These are phyloP conservation scores for Caprella mutica DNA, from an alignment of 2,888 invertebrate genomes.

Conservation along the genomic window DNA sequence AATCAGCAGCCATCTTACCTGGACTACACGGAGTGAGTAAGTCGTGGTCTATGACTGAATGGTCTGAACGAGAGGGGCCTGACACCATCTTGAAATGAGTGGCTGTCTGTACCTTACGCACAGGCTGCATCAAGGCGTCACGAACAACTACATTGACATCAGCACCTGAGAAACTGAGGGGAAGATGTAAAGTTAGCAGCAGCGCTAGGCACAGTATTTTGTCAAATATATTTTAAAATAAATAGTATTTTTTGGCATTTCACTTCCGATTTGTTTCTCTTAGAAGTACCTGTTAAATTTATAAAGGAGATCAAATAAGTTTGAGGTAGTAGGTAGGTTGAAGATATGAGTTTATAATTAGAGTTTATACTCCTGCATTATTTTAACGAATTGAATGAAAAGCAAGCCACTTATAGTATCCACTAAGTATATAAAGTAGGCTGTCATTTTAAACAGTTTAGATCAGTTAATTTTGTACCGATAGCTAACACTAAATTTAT, in stretches of 20 bases:
- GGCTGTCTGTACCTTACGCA: conserved; percentile 94
- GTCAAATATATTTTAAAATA: not conserved
- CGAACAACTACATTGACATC: conserved; percentile 95
- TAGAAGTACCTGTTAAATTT: not conserved
- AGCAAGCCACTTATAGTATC: too few species aligned
- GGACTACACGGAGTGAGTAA: conserved; percentile 92
- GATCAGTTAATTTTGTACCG: too few species aligned
- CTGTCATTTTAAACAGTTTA: too few species aligned
- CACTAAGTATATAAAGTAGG: too few species aligned
- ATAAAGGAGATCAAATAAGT: not conserved
- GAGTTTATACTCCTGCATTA: too few species aligned
- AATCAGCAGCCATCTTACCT: too few species aligned
- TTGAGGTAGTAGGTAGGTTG: too few species aligned
- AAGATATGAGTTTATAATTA: too few species aligned
- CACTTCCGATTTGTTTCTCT: not conserved
- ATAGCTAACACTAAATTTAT: too few species aligned
- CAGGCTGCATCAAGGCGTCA: conserved; percentile 97
- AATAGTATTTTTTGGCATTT: not conserved
- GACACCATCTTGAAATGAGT: conserved; percentile 83
- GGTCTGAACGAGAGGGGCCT: conserved; percentile 77
- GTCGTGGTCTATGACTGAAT: conserved; percentile 69
- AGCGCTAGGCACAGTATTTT: too few species aligned
- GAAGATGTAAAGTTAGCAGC: not conserved
- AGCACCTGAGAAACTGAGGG: conserved; percentile 75
- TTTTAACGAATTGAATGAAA: too few species aligned